These are phyloP conservation scores for Parambassis ranga DNA, from an alignment of 2,797 vertebrate genomes.

Conservation along the genomic window DNA sequence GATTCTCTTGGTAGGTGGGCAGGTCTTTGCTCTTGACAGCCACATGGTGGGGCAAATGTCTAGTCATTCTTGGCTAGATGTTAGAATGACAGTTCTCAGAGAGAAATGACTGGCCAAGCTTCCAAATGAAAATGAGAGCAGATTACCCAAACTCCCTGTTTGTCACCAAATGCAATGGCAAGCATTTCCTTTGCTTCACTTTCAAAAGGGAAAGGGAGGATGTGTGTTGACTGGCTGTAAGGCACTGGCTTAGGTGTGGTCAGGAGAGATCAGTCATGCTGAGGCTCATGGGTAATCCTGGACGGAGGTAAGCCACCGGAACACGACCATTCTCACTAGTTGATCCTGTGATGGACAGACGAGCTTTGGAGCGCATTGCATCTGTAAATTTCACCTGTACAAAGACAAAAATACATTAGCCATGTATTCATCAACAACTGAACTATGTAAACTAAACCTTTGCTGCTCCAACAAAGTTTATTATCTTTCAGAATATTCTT, in stretches of 20 bases:
- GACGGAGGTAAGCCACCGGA: slow-evolving; percentile 96
- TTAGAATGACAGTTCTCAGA: slow-evolving; percentile 27
- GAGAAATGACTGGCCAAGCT: slow-evolving; percentile 35
- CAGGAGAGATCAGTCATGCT: slow-evolving; percentile 88
- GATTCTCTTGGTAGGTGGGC: slow-evolving; percentile 74
- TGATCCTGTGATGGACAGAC: slow-evolving; percentile 97
- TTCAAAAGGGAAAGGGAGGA: slow-evolving; percentile 17
- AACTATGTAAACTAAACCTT: neutral
- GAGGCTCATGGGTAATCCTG: slow-evolving; percentile 99
- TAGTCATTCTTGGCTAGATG: slow-evolving; percentile 30
- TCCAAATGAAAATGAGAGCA: slow-evolving; percentile 13
- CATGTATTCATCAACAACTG: neutral
- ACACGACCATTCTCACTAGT: slow-evolving; percentile 95
- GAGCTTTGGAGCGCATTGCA: slow-evolving; percentile 95
- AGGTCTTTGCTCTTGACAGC: slow-evolving; percentile 51
- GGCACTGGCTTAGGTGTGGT: slow-evolving; percentile 74
- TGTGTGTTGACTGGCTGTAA: slow-evolving; percentile 69
- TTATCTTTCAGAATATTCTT: no score
- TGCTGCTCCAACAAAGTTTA: no score
- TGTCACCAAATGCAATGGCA: slow-evolving; percentile 24
- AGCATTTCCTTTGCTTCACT: slow-evolving; percentile 36
- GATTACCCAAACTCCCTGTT: neutral
- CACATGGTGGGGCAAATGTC: slow-evolving; percentile 22
- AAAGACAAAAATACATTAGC: slow-evolving; percentile 30
- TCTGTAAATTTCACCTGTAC: slow-evolving; percentile 95